Evolutionary conservation across 2,888 invertebrate species (phyloP).

Genomic region (Drosophila acutilabella): DNA sequence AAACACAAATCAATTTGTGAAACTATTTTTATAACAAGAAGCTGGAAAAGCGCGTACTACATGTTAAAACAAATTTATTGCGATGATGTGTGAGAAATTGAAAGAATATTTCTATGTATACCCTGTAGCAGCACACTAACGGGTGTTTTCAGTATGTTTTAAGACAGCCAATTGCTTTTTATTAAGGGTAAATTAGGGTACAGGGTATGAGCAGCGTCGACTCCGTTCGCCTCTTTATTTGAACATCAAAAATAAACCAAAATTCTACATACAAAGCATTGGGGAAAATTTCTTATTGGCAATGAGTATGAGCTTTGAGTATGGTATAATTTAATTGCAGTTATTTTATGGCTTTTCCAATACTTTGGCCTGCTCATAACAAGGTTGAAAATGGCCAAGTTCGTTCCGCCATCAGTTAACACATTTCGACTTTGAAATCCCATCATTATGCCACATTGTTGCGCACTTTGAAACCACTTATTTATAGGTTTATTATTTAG

Average conservation of each 20-base stretch:
- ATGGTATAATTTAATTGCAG: slow-evolving; percentile 33
- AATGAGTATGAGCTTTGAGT: slow-evolving; percentile 22
- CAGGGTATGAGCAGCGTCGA: background rate
- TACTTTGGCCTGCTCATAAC: slow-evolving; percentile 24
- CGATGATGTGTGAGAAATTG: slow-evolving; percentile 72
- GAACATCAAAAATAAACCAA: slow-evolving; percentile 49
- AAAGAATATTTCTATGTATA: slow-evolving; percentile 41
- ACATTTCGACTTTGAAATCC: background rate
- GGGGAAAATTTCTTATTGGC: slow-evolving; percentile 26
- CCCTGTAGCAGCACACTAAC: background rate
- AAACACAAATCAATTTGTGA: slow-evolving; percentile 64
- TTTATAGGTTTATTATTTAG: background rate
- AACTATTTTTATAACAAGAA: slow-evolving; percentile 72
- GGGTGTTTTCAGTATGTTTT: background rate
- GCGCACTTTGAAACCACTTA: slow-evolving; percentile 2
- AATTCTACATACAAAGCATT: slow-evolving; percentile 27
- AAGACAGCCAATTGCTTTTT: background rate
- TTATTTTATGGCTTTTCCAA: slow-evolving; percentile 28
- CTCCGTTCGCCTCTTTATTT: background rate
- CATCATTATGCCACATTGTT: slow-evolving; percentile 15
- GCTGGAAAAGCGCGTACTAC: slow-evolving; percentile 36
- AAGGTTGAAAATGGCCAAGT: slow-evolving; percentile 8
- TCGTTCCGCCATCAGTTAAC: background rate
- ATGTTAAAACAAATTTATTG: slow-evolving; percentile 65
- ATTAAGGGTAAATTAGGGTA: background rate